Evolutionary conservation across 1,140 invertebrate species (phyloP), one percentile per base, ranked within the genome.

Genomic region (Sitodiplosis mosellana): DNA sequence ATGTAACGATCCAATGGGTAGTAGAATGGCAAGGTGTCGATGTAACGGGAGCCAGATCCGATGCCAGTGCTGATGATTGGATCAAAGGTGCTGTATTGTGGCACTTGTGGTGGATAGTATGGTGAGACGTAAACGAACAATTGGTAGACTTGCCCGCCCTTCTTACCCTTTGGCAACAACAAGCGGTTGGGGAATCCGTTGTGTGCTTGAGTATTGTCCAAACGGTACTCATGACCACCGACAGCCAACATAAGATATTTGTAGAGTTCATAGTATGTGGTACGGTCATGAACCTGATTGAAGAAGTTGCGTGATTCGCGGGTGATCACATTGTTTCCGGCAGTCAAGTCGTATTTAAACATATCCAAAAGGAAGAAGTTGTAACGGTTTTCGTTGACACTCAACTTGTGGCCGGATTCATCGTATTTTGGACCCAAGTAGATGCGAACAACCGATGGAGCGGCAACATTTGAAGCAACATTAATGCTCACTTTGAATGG

Each of bases 361-460:
- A 73, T 74, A 54, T 86, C 82, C 45, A 85, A 60, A 59, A 78
- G 70, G 42, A 81, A 72, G 54, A 80, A 82, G 55, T 77, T 74
- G 50, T 68, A 56, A 50, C 67, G 67, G 53, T 68, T 69, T 5
- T 76, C 61, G 33, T 54, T 54, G 8, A 73, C 56, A 27, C 68
- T 54, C 2, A 70, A 50, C 2, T 57, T 38, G 37, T 69, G 64
- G 8, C 63, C 66, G 22, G 69, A 63, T 47, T 68, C 65, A 49
- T 80, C 72, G 53, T 75, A 75, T 58, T 79, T 80, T 2, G 80
- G 81, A 37, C 77, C 80, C 33, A 83, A 54, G 69, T 79, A 83
- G 17, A 82, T 60, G 41, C 76, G 74, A 27, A 83, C 63, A 34
- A 70, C 60, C 1, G 67, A 75, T 43, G 75, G 68, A 10, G 53